These are phyloP conservation scores for Paramormyrops kingsleyae DNA, from an alignment of 2,113 vertebrate genomes.

Conservation along the genomic window DNA sequence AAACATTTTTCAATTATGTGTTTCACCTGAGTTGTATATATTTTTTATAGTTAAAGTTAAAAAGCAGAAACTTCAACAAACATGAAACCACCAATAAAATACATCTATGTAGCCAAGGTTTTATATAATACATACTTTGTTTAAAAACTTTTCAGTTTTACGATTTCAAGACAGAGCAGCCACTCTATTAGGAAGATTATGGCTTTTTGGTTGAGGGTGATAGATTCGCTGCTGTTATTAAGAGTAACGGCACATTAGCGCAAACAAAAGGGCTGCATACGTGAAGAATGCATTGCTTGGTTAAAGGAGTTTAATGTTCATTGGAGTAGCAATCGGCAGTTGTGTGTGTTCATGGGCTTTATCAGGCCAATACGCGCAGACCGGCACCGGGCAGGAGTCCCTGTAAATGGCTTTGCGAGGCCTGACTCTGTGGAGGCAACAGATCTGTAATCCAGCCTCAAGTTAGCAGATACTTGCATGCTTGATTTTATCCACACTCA, in stretches of 20 bases:
- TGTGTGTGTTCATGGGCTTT: conserved; percentile 32
- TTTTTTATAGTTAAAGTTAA: too few relatives aligned
- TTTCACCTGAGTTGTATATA: too few relatives aligned
- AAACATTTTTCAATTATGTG: too few relatives aligned
- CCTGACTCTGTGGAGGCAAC: not conserved
- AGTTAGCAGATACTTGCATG: conserved; percentile 32
- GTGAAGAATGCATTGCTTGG: not conserved
- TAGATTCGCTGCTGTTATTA: not conserved
- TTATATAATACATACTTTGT: too few relatives aligned
- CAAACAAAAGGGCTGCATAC: not conserved
- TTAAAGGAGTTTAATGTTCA: not conserved
- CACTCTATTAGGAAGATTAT: not conserved
- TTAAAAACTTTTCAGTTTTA: too few relatives aligned
- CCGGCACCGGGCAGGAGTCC: not conserved
- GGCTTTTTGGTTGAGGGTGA: not conserved
- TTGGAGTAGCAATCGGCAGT: not conserved
- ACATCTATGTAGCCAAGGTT: too few relatives aligned
- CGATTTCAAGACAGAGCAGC: not conserved
- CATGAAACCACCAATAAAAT: too few relatives aligned
- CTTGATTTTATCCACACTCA: conserved; percentile 46
- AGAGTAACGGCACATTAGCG: not conserved
- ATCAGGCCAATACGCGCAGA: conserved; percentile 43
- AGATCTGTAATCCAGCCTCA: conserved; percentile 40
- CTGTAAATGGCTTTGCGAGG: not conserved
- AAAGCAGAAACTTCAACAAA: too few relatives aligned